A percentile compares a stretch with the other conserved stretches of the same genome.
phyloP scores from a whole-genome alignment of 2,888 invertebrate genomes.

The Mallateleia sp. region DNA sequence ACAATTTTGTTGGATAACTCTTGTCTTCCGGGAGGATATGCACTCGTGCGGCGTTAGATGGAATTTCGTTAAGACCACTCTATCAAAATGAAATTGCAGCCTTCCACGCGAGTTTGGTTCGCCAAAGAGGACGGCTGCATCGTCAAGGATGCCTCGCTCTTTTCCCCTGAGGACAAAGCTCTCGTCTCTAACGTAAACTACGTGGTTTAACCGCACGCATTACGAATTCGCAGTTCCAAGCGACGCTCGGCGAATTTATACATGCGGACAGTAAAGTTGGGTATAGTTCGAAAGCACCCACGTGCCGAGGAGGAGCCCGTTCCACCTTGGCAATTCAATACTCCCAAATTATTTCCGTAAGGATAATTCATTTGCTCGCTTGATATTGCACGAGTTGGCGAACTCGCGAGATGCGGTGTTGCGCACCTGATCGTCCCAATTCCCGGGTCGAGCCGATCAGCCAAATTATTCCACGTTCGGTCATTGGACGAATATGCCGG shows the following conservation, averaged over 20 bases:
- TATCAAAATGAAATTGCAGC: conserved; percentile 59
- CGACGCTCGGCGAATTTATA: conserved; percentile 75
- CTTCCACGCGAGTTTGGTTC: conserved; percentile 50
- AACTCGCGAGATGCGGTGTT: conserved; percentile 68
- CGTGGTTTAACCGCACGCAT: conserved; percentile 71
- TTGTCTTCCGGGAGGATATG: conserved; percentile 56
- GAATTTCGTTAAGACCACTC: conserved; percentile 72
- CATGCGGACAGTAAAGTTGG: conserved; percentile 75
- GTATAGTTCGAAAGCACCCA: conserved; percentile 75
- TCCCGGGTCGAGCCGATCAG: background rate
- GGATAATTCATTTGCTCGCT: conserved; percentile 77
- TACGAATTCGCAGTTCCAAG: conserved; percentile 73
- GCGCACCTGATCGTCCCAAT: conserved; percentile 30
- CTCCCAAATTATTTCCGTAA: conserved; percentile 82
- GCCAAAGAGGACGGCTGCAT: conserved; percentile 54
- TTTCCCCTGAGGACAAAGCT: conserved; percentile 61
- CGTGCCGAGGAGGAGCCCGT: conserved; percentile 55
- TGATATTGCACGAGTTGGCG: conserved; percentile 70
- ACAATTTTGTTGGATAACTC: conserved; percentile 52
- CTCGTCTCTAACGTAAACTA: conserved; percentile 70
- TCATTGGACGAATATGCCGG: conserved; percentile 29
- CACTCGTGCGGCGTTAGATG: conserved; percentile 60
- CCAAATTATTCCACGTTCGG: conserved; percentile 67
- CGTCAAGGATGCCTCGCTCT: conserved; percentile 54
- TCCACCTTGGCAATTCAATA: conserved; percentile 81